Evolutionary conservation across 2,797 vertebrate species (phyloP), one percentile per base, ranked within the genome.

Genomic region (Pogonophryne albipinna): DNA sequence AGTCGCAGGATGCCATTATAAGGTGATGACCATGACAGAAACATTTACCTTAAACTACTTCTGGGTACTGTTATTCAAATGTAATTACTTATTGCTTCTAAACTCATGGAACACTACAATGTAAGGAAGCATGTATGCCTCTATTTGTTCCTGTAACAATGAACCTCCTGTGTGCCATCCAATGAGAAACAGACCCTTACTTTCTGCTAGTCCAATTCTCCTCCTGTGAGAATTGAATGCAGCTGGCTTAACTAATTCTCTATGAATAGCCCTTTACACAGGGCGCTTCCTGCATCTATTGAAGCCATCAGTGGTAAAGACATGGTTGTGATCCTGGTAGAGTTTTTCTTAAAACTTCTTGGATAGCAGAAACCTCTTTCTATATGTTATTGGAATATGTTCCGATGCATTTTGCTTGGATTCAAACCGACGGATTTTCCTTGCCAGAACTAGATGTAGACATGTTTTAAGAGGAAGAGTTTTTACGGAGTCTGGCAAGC

Each of bases 241-340:
- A 59, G 65, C 74, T 77, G 66, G 73, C 68, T 67, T 77, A 46
- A 16, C 34, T 50, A 13, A 65, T 79, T 70, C 62, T 75, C 58
- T 66, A 44, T 70, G 52, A 80, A 77, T 74, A 79, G 55, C 53
- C 47, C 72, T 71, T 86, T 57, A 72, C 38, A 59, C 64, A 19
- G 17, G 10, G 15, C 47, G 3, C 51, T 44, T 51, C 47, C 45
- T 74, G 51, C 9, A n/a, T 46, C 14, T 53, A 45, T 74, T 70
- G 59, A 80, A 78, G 45, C 52, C 47, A 59, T 49, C 59, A 50
- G 34, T 41, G 23, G 20, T 42, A 46, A 17, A 65, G 50, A 57
- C 38, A 55, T 71, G 56, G 16, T 70, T 44, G 19, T 67, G 15
- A 61, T 82, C 52, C 14, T 20, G 15, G 6, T 46, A 1, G n/a